Base-by-base conservation (phyloP, 2,888 invertebrate species). In the Gonocerus acuteangulatus region DNA sequence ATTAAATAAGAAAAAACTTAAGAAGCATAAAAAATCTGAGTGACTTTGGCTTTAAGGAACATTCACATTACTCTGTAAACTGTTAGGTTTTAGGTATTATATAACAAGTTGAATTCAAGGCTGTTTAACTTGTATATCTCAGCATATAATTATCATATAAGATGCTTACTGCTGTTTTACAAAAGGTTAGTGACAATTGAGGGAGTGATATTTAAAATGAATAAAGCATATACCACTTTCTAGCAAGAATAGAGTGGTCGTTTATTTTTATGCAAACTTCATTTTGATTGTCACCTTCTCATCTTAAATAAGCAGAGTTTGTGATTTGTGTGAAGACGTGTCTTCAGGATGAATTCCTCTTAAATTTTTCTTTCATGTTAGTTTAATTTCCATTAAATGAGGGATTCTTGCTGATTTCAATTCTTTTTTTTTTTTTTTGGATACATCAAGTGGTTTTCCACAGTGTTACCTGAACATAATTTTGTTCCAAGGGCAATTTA, bases 311-410 rank as follows among this genome's bases (percentile, higher is more conserved):
- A 48, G 19, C 48, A 49, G 59, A 59, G 36, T 39, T 48, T 15
- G 39, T 39, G 18, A 27, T 45, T 57, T 44, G 44, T 57, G 19
- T 56, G 19, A 61, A 64, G 66, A 65, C 47, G 62, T 67, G 67
- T 66, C 57, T 60, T 66, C 65, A 66, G 67, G 67, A 67, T 61
- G 65, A 67, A 66, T 62, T 63, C 66, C 66, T 67, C 67, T 48
- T 62, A 21, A 39, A 22, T 16, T 39, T 15, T 6, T 23, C 6
- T 39, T 54, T 11, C n/a, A 34, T 22, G 11, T 23, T 44, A 15
- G 47, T 21, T 51, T 34, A 22, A 18, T 13, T 32, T 48, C 11
- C 48, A 42, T 11, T 15, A 48, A 16, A 11, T 59, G 67, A 67
- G 67, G 66, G 61, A 52, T 52, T 63, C 67, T 63, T 67, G 66